Conservation (phyloP, 1,140 invertebrate species). For the Drosophila mojavensis region DNA sequence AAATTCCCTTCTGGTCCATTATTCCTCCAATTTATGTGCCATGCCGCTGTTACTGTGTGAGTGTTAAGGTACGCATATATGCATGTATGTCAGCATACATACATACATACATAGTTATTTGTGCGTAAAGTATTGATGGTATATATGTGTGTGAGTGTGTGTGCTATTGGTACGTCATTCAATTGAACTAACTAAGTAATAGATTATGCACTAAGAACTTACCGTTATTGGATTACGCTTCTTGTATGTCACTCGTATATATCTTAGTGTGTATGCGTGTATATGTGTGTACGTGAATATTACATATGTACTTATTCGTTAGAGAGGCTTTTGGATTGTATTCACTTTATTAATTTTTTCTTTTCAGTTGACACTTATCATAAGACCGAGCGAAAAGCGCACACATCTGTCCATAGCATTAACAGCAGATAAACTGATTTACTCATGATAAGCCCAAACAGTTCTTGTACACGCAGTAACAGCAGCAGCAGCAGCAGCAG, state of each 20-base stretch:
- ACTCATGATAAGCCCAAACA: constrained; percentile 69
- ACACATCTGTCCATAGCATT: constrained; percentile 64
- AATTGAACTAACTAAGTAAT: too few relatives aligned
- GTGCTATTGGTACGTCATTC: background rate
- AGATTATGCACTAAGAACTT: background rate
- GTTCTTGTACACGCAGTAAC: constrained; percentile 58
- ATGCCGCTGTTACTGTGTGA: constrained; percentile 10
- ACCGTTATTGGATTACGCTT: background rate
- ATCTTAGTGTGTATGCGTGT: background rate
- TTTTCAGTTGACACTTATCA: constrained; percentile 7
- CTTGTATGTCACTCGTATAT: background rate
- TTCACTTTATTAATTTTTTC: constrained; percentile 9
- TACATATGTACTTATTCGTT: background rate
- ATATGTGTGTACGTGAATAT: background rate
- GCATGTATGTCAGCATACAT: background rate
- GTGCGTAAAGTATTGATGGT: background rate
- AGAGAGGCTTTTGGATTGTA: constrained; percentile 1
- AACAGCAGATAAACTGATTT: constrained; percentile 74
- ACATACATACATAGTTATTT: background rate
- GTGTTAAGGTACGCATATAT: constrained; percentile 20
- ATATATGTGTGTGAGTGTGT: background rate
- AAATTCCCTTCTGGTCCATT: too few relatives aligned
- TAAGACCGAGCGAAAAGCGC: constrained; percentile 10
- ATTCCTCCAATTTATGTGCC: background rate
- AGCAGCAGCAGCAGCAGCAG: constrained; percentile 51